A percentile compares a stretch with the other conserved stretches of the same genome.
Conservation (phyloP, 2,888 invertebrate genomes). For the Chrysopilus asiliformis region DNA sequence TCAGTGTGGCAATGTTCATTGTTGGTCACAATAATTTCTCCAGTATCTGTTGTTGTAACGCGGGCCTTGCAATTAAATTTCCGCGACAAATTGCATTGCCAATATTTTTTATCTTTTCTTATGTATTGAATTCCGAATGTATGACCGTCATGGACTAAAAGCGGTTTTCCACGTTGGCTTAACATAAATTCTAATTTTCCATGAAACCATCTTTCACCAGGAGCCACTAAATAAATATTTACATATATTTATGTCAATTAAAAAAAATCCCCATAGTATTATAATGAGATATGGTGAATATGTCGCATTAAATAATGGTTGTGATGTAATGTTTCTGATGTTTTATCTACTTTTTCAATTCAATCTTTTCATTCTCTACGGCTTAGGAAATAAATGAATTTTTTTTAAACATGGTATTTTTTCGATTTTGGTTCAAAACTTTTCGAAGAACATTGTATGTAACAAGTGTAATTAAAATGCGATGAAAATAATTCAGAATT, state of each 20-base stretch:
- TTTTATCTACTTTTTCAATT: no score
- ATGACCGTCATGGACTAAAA: constrained; percentile 36
- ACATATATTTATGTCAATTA: constrained; percentile 2
- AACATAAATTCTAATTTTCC: constrained; percentile 38
- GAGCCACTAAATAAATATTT: constrained; percentile 26
- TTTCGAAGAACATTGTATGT: no score
- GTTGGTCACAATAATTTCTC: constrained; percentile 33
- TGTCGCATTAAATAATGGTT: no score
- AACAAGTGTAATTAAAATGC: no score
- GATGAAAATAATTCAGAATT: no score
- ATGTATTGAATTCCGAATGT: constrained; percentile 37
- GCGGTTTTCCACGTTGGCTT: constrained; percentile 35
- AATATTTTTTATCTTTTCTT: constrained; percentile 37
- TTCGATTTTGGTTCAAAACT: no score
- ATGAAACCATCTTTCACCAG: constrained; percentile 37
- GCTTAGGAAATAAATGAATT: no score
- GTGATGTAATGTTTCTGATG: no score
- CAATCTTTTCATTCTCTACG: no score
- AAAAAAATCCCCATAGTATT: no score
- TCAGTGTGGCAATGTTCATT: constrained; percentile 38
- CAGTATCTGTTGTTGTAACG: constrained; percentile 34
- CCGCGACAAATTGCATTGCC: constrained; percentile 37
- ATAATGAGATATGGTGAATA: no score
- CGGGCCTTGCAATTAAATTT: constrained; percentile 38
- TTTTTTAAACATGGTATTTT: no score